Base-by-base conservation (phyloP, 2,113 vertebrate genomes). In the Siphamia tubifer region DNA sequence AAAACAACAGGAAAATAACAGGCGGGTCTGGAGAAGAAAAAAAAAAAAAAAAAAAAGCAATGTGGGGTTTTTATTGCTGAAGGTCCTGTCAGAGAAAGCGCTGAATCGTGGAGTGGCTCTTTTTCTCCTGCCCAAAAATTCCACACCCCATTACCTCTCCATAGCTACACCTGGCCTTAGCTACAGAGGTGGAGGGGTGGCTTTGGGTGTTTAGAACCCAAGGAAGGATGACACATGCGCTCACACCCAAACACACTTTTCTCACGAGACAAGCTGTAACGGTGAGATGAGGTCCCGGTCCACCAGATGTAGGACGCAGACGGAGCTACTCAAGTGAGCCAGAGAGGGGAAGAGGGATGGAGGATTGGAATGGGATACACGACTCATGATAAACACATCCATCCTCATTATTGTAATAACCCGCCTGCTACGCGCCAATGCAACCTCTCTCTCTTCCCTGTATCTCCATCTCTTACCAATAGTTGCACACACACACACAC, bases 341-440 rank as follows among this genome's bases (percentile, higher is more conserved):
- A 40, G 21, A 73, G 52, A 52, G 56, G 16, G 35, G 43, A 47
- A 30, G 55, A 51, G 48, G 47, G 60, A 71, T 35, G 27, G 77
- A 74, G 4, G 61, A 70, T 45, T 31, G 80, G 69, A 82, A 79
- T 74, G 77, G 78, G 73, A 86, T 77, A 70, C 80, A 75, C 63
- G 65, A 71, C 68, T 78, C 79, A 80, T 74, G 74, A 89, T 87
- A 84, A 88, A 90, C 86, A 87, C 81, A 89, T 90, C 84, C 79
- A 85, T 88, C 83, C 86, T 89, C 82, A 90, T 89, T 86, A 89
- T 72, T 82, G 65, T 76, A 84, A 84, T 85, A 84, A 85, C 78
- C 76, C 39, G 27, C 47, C 71, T 75, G 75, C 68, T 63, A 86
- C 30, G 83, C 78, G 77, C 64, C 62, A 68, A 15, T 78, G 84